These are phyloP conservation scores for Proctacanthus coquilletti DNA, from an alignment of 1,140 invertebrate species.

Conservation along the genomic window DNA sequence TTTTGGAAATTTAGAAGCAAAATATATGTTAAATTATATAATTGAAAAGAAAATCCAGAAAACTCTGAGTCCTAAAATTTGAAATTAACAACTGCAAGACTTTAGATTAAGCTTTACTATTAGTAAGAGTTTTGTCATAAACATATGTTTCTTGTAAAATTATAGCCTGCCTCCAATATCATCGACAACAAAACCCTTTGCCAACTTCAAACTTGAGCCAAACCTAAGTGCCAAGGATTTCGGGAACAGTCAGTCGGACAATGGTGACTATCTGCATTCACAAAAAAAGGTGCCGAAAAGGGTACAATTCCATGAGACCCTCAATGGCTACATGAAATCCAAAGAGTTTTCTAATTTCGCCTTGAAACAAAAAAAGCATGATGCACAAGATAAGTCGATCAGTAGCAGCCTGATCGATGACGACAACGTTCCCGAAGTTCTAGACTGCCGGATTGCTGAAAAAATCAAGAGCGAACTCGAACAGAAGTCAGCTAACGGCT, in stretches of 20 bases:
- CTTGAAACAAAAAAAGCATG: conserved; percentile 9
- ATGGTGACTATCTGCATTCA: background rate
- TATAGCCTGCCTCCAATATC: conserved; percentile 16
- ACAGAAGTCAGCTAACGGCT: conserved; percentile 13
- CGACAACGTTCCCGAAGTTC: conserved; percentile 19
- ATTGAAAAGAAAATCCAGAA: too few relatives aligned
- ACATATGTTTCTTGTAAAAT: background rate
- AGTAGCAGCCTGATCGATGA: conserved; percentile 5
- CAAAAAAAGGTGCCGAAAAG: conserved; percentile 21
- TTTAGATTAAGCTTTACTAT: background rate
- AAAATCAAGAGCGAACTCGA: conserved; percentile 30
- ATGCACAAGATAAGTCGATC: conserved; percentile 11
- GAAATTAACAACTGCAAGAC: background rate
- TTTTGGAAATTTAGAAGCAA: too few relatives aligned
- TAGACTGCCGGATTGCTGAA: conserved; percentile 28
- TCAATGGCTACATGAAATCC: conserved; percentile 18
- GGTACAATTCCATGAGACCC: conserved; percentile 24
- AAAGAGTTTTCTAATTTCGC: conserved; percentile 10
- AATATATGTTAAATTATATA: too few relatives aligned
- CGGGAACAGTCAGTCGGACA: background rate
- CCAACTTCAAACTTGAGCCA: conserved; percentile 27
- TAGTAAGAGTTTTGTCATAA: background rate
- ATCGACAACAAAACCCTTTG: conserved; percentile 25
- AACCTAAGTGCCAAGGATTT: conserved; percentile 28
- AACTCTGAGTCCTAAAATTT: too few relatives aligned